These are phyloP conservation scores for Pseudomyrmex flavicornis DNA, from an alignment of 1,140 invertebrate genomes.

Conservation along the genomic window DNA sequence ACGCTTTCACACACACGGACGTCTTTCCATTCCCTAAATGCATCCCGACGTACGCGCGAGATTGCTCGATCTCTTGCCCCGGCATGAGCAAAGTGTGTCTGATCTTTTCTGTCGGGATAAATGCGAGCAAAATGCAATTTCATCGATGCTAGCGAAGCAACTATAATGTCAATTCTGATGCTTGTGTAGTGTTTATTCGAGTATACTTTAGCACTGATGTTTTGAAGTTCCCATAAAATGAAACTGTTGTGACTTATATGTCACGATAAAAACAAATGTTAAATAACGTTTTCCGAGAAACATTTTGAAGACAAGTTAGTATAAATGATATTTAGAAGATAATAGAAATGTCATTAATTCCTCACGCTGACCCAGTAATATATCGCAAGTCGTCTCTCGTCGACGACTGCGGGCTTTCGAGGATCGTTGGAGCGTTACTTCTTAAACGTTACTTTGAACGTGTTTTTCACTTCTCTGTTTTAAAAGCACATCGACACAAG, in stretches of 20 bases:
- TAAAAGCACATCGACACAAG: too few relatives aligned
- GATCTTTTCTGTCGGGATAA: background rate
- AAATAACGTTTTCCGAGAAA: background rate
- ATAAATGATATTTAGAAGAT: too few relatives aligned
- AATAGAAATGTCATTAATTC: too few relatives aligned
- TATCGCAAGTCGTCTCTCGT: too few relatives aligned
- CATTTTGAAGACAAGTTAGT: background rate
- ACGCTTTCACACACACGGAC: conserved; percentile 15
- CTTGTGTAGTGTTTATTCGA: background rate
- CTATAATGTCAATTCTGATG: background rate
- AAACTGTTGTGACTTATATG: background rate
- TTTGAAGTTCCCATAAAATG: too few relatives aligned
- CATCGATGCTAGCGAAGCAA: background rate
- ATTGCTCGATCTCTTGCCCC: conserved; percentile 33
- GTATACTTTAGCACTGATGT: background rate
- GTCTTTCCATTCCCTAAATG: conserved; percentile 29
- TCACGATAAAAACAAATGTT: background rate
- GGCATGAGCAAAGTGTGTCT: conserved; percentile 12
- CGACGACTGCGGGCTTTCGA: too few relatives aligned
- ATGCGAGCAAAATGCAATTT: background rate
- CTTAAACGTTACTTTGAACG: too few relatives aligned
- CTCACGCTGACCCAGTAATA: too few relatives aligned
- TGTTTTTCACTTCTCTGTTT: too few relatives aligned
- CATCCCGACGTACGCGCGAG: background rate
- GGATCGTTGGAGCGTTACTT: too few relatives aligned